phyloP scores from a whole-genome alignment of 2,888 invertebrate species.

The Pseudococcus longispinus region DNA sequence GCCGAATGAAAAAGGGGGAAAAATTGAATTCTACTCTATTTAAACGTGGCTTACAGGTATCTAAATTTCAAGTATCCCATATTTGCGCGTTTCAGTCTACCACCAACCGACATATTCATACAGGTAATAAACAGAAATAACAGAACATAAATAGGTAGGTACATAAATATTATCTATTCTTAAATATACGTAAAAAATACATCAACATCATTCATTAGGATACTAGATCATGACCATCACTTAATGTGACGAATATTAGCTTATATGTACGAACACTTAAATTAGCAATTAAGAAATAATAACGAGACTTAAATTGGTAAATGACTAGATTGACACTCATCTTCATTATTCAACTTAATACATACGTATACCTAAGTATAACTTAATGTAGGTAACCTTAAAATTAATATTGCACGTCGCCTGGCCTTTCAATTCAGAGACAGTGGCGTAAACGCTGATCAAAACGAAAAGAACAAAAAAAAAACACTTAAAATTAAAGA shows the following conservation, averaged over 20 bases:
- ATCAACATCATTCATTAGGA: background rate
- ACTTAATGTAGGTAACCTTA: constrained; percentile 11
- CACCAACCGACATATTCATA: background rate
- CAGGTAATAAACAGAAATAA: background rate
- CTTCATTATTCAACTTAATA: constrained; percentile 21
- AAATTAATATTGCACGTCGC: constrained; percentile 49
- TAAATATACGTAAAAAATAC: background rate
- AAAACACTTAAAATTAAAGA: background rate
- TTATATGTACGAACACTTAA: background rate
- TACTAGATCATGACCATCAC: background rate
- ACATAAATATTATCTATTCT: background rate
- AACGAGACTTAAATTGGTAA: constrained; percentile 15
- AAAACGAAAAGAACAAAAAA: background rate
- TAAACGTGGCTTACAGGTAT: background rate
- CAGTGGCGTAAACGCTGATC: background rate
- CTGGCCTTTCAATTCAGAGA: constrained; percentile 37
- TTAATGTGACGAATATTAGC: background rate
- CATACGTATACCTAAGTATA: background rate
- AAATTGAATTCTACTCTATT: background rate
- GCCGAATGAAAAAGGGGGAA: background rate
- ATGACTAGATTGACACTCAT: constrained; percentile 42
- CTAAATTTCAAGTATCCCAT: background rate
- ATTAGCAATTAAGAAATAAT: background rate
- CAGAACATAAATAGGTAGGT: background rate
- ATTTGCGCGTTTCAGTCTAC: background rate